Conservation (phyloP, 1,140 invertebrate species). For the Metaphire vulgaris region DNA sequence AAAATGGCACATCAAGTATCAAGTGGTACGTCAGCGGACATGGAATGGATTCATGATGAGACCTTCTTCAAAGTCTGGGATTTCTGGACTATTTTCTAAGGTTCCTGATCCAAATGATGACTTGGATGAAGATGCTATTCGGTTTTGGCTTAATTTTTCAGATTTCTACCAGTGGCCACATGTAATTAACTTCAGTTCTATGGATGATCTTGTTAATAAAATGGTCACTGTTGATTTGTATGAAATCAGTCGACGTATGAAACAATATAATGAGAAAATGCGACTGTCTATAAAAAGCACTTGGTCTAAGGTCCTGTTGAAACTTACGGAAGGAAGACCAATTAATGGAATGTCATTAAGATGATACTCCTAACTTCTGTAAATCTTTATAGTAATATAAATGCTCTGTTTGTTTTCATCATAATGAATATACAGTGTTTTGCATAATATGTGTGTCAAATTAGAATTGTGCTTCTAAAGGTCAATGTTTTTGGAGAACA, state of each 20-base stretch:
- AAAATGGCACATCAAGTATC: constrained; percentile 29
- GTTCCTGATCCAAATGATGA: constrained; percentile 30
- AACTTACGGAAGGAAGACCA: constrained; percentile 18
- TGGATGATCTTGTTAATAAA: constrained; percentile 29
- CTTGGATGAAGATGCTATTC: constrained; percentile 25
- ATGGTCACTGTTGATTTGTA: constrained; percentile 23
- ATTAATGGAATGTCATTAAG: too few relatives aligned
- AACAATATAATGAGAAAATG: constrained; percentile 23
- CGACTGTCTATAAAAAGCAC: constrained; percentile 14
- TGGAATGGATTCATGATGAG: constrained; percentile 25
- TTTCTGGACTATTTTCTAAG: constrained; percentile 18
- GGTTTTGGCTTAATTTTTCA: constrained; percentile 28
- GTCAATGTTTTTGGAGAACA: too few relatives aligned
- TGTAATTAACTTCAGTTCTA: constrained; percentile 28
- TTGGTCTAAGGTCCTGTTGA: constrained; percentile 28
- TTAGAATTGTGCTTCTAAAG: too few relatives aligned
- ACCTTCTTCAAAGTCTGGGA: background rate
- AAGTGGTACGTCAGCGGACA: constrained; percentile 29
- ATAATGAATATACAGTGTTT: too few relatives aligned
- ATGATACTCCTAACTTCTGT: too few relatives aligned
- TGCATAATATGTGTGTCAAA: too few relatives aligned
- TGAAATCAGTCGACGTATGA: constrained; percentile 29
- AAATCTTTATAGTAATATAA: too few relatives aligned
- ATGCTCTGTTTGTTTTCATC: too few relatives aligned
- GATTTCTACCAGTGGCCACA: constrained; percentile 32